Evolutionary conservation across 2,888 invertebrate species (phyloP), one percentile per base, ranked within the genome.

Genomic region (Synergus laeviventris): DNA sequence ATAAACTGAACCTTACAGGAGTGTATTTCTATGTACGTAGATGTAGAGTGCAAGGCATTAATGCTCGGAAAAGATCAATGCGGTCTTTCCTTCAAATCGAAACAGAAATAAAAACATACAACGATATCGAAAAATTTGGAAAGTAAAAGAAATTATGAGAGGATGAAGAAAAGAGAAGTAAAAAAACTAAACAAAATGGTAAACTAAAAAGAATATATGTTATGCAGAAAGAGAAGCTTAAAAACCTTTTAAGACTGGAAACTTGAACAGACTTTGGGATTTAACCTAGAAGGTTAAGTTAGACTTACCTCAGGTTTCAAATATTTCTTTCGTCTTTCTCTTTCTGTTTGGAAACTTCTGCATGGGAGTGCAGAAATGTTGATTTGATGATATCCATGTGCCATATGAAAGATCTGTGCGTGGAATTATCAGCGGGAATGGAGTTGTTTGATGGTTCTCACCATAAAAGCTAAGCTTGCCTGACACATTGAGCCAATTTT

Each of bases 1-100:
- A 76, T 78, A 73, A 78, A 75, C 76, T 75, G 75, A 78, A 75
- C 76, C 75, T 78, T 75, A 74, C 60, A 74, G 73, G 77, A 42
- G 73, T 36, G 73, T 74, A 76, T 74, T 77, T 70, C 75, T 78
- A 73, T 76, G 38, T 73, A 66, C 77, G 75, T 24, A 59, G 24
- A 59, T 59, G 21, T 24, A 24, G 12, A 59, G 59, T 64, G 75
- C 74, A 42, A 45, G 75, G 76, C 74, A 75, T 77, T 79, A 77
- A 76, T 76, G 62, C 59, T 24, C 12, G 59, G n/a, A 24, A 7
- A 59, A 59, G 24, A 59, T 59, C 59, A 59, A 59, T 59, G 24
- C 24, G 12, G 45, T n/a, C n/a, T 21, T 21, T 56, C 75, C 66
- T 66, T 18, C 21, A 75, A 75, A 70, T 54, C 56, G 60, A 75